Percentiles rank a stretch among this genome's conserved stretches.
Evolutionary conservation across 1,140 invertebrate genomes (phyloP).

Genomic region (Euwallacea fornicatus): DNA sequence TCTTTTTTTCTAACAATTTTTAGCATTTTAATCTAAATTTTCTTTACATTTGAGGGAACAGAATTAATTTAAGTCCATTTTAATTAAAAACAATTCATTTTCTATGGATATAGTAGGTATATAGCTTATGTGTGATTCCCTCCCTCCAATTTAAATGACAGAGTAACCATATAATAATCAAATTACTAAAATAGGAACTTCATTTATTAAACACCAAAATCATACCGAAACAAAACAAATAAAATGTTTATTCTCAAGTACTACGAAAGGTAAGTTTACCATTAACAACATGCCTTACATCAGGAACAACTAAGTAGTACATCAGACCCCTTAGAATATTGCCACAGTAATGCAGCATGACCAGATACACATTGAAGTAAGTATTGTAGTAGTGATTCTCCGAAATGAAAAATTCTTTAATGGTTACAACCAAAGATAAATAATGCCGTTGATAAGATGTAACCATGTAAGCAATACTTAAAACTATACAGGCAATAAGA

Average conservation of each 20-base stretch:
- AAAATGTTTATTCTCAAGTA: constrained; percentile 29
- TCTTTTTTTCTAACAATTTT: too few relatives aligned
- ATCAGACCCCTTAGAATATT: constrained; percentile 41
- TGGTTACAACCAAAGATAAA: constrained; percentile 42
- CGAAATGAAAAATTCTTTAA: constrained; percentile 37
- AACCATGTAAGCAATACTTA: constrained; percentile 42
- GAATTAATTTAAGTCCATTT: too few relatives aligned
- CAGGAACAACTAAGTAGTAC: constrained; percentile 44
- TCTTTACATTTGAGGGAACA: too few relatives aligned
- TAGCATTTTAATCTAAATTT: too few relatives aligned
- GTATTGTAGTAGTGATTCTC: constrained; percentile 42
- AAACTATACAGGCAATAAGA: constrained; percentile 43
- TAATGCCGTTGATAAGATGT: constrained; percentile 47
- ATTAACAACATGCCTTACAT: constrained; percentile 41
- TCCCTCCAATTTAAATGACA: too few relatives aligned
- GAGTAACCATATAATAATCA: too few relatives aligned
- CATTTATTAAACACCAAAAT: too few relatives aligned
- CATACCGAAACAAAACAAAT: background rate
- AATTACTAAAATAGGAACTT: too few relatives aligned
- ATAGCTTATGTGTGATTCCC: too few relatives aligned
- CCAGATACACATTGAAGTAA: constrained; percentile 37
- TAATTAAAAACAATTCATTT: too few relatives aligned
- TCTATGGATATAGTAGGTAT: too few relatives aligned
- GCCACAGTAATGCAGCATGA: constrained; percentile 47
- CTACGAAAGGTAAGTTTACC: constrained; percentile 40